Conservation (phyloP, 64 coral and sea anemone genomes). For the Montipora sp. region DNA sequence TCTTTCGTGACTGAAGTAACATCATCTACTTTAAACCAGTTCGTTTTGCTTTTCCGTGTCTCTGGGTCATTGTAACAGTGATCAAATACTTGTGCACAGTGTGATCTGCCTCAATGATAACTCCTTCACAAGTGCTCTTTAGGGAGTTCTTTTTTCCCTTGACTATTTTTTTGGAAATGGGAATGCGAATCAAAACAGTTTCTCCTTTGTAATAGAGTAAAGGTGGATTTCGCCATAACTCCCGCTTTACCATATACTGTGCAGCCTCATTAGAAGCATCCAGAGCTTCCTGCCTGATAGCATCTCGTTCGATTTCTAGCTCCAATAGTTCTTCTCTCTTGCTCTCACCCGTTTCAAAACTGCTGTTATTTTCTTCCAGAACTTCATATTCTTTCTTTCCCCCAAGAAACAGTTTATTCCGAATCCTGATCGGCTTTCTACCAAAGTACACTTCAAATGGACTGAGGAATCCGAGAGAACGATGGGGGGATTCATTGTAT, state of each 20-base stretch:
- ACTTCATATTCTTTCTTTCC: neutral
- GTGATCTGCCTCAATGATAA: neutral
- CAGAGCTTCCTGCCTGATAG: neutral
- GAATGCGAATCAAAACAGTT: neutral
- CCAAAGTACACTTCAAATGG: slow-evolving; percentile 38
- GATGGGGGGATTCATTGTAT: slow-evolving; percentile 12
- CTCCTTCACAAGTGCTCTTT: neutral
- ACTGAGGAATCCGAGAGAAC: neutral
- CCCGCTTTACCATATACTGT: neutral
- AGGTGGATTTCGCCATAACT: neutral
- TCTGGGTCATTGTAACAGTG: no score
- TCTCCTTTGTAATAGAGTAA: neutral
- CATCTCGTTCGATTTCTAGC: neutral
- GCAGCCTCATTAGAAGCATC: neutral
- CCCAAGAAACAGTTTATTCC: neutral
- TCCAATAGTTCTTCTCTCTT: neutral
- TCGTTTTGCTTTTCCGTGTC: no score
- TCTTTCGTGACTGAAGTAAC: no score
- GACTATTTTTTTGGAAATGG: neutral
- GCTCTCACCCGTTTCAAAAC: neutral
- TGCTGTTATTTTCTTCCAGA: neutral
- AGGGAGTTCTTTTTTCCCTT: neutral
- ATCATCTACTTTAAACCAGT: no score
- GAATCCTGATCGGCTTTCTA: neutral
- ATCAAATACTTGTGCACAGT: neutral